phyloP scores from a whole-genome alignment of 2,113 vertebrate genomes.

The Poeciliopsis prolifica region DNA sequence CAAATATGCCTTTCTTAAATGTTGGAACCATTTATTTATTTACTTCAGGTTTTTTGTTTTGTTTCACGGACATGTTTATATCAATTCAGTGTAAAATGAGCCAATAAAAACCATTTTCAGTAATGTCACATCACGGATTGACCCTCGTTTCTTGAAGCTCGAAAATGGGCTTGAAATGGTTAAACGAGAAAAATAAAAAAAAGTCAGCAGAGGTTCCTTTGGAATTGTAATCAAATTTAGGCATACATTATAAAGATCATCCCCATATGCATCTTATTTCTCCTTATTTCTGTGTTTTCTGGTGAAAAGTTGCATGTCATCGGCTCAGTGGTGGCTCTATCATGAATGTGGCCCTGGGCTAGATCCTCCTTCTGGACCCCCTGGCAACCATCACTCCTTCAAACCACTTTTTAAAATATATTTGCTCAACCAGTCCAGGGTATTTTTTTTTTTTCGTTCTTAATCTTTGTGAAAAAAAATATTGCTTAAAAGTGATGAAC shows the following conservation, averaged over 20 bases:
- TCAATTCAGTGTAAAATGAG: constrained; percentile 89
- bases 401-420: too few species aligned
- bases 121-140: constrained; percentile 82
- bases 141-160: constrained; percentile 35
- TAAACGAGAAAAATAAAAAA: too few species aligned
- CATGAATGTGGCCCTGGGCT: not conserved
- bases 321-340: not conserved
- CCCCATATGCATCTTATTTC: not conserved
- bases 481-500: not conserved
- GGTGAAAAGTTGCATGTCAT: not conserved
- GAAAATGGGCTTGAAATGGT: not conserved
- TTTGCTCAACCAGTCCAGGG: too few species aligned
- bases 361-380: not conserved
- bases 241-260: not conserved
- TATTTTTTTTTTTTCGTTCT: too few species aligned
- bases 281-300: not conserved
- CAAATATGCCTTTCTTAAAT: constrained; percentile 90
- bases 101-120: constrained; percentile 93
- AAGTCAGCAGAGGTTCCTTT: not conserved
- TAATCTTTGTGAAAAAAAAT: not conserved
- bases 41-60: constrained; percentile 35
- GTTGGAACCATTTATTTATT: constrained; percentile 81
- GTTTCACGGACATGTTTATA: constrained; percentile 92
- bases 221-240: not conserved
- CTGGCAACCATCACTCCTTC: too few species aligned